These are phyloP conservation scores for Oscheius onirici DNA, from an alignment of 2,888 invertebrate genomes.

Conservation along the genomic window DNA sequence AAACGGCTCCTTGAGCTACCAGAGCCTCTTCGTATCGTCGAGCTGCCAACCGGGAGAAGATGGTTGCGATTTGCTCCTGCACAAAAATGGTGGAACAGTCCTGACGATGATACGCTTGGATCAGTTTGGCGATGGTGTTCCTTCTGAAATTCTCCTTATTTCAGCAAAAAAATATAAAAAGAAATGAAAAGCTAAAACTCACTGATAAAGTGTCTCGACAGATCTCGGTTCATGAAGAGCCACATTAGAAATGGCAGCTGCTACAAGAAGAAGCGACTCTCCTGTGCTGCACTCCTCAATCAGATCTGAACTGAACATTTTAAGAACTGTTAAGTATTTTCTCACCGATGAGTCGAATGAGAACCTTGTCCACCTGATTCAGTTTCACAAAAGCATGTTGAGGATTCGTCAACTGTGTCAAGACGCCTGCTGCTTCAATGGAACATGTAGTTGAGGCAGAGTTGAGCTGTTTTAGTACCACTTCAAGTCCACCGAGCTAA, in stretches of 20 bases:
- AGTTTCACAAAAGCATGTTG: slow-evolving; percentile 60
- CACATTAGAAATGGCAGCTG: slow-evolving; percentile 67
- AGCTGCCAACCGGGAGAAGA: slow-evolving; percentile 63
- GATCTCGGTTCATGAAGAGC: slow-evolving; percentile 47
- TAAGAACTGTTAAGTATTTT: not conserved
- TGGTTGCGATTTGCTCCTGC: slow-evolving; percentile 67
- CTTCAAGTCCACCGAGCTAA: slow-evolving; percentile 63
- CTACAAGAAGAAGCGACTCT: slow-evolving; percentile 63
- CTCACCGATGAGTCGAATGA: slow-evolving; percentile 51
- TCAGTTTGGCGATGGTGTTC: slow-evolving; percentile 60
- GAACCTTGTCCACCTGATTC: slow-evolving; percentile 51
- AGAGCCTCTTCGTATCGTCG: slow-evolving; percentile 60
- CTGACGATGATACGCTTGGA: slow-evolving; percentile 50
- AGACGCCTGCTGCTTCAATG: slow-evolving; percentile 68
- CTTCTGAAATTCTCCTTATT: slow-evolving; percentile 32
- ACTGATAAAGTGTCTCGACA: slow-evolving; percentile 50
- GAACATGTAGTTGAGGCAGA: slow-evolving; percentile 50
- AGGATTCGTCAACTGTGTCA: slow-evolving; percentile 69
- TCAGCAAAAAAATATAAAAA: not conserved
- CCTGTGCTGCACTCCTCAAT: slow-evolving; percentile 58
- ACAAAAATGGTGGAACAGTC: slow-evolving; percentile 62
- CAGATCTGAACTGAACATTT: slow-evolving; percentile 42
- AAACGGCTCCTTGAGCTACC: slow-evolving; percentile 61
- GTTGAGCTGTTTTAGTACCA: slow-evolving; percentile 52
- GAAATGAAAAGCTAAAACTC: not conserved